phyloP scores from a whole-genome alignment of 1,140 invertebrate species.

The Drosophila eugracilis region DNA sequence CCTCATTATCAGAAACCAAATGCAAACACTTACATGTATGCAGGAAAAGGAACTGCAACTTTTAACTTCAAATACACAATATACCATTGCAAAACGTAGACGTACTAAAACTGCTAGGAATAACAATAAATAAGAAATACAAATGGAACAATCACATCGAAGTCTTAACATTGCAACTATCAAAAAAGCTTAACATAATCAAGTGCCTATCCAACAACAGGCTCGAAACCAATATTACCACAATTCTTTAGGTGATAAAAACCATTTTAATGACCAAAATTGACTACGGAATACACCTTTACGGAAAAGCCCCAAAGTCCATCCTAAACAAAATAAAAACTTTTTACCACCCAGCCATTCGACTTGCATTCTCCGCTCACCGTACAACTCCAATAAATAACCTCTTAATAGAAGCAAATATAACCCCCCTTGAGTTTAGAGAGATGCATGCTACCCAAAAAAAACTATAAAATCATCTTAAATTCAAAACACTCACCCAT shows the following conservation, averaged over 20 bases:
- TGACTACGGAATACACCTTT: conserved; percentile 7
- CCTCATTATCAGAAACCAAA: conserved; percentile 2
- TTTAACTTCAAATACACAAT: background rate
- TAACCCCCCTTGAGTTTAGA: too few relatives aligned
- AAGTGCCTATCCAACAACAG: conserved; percentile 4
- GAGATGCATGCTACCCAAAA: too few relatives aligned
- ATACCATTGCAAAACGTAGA: background rate
- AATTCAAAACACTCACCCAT: background rate
- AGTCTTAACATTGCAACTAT: conserved; percentile 3
- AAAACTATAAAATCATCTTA: background rate
- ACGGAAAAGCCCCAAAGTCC: conserved; percentile 10
- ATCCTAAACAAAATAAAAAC: conserved; percentile 14
- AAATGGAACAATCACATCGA: conserved; percentile 18
- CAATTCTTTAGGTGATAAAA: conserved; percentile 10
- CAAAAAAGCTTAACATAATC: conserved; percentile 8
- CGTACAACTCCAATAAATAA: conserved; percentile 3
- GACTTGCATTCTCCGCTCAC: background rate
- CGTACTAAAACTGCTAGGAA: conserved; percentile 6
- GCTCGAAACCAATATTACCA: conserved; percentile 1
- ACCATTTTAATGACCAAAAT: conserved; percentile 6
- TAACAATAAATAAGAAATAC: conserved; percentile 14
- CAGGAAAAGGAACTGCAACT: conserved; percentile 15
- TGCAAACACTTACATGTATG: conserved; percentile 15
- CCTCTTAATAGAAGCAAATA: background rate
- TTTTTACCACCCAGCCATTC: conserved; percentile 3